Percentiles rank a stretch among this genome's conserved stretches.
These are phyloP conservation scores for Osmerus mordax DNA, from an alignment of 2,113 vertebrate genomes.

Conservation along the genomic window DNA sequence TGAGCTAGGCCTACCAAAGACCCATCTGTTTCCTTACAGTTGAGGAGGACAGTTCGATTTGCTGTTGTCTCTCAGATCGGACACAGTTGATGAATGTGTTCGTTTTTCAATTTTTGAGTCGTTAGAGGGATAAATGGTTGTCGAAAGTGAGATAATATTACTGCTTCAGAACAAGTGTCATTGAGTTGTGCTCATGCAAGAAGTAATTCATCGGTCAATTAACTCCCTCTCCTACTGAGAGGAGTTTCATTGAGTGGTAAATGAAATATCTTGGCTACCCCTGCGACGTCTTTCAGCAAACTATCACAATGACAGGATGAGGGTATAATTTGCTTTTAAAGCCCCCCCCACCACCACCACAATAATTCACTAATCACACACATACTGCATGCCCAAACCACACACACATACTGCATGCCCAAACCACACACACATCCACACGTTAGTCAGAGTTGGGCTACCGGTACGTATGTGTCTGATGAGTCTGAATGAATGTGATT, in stretches of 20 bases:
- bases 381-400: too few species aligned
- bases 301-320: background rate
- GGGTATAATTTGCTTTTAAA: too few species aligned
- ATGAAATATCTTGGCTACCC: conserved; percentile 33
- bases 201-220: conserved; percentile 66
- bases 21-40: background rate
- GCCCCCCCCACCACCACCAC: too few species aligned
- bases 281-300: conserved; percentile 33
- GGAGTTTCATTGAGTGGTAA: conserved; percentile 51
- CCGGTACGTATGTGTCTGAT: too few species aligned
- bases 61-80: conserved; percentile 18
- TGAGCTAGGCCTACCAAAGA: background rate
- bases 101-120: conserved; percentile 31
- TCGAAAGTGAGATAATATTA: conserved; percentile 51
- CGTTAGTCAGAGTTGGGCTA: too few species aligned
- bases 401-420: too few species aligned
- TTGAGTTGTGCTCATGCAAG: conserved; percentile 55
- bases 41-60: conserved; percentile 5
- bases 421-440: too few species aligned
- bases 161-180: conserved; percentile 57
- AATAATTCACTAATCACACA: too few species aligned
- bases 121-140: conserved; percentile 47
- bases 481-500: too few species aligned
- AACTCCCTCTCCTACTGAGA: conserved; percentile 47
- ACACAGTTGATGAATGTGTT: conserved; percentile 15